These are phyloP conservation scores for Drosophila aldrichi DNA, from an alignment of 2,888 invertebrate species.

Conservation along the genomic window DNA sequence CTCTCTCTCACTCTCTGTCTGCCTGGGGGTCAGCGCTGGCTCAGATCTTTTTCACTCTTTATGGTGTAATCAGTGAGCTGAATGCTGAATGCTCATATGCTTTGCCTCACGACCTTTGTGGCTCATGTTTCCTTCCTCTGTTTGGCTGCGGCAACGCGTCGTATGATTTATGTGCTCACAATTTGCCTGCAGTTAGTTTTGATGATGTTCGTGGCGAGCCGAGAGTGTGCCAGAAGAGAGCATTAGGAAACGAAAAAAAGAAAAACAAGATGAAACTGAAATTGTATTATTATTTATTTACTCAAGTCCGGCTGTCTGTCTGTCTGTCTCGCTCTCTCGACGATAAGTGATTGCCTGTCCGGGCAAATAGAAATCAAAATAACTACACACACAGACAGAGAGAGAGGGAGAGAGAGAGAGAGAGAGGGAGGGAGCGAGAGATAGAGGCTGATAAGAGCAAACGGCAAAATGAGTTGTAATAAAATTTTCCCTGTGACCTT, in stretches of 20 bases:
- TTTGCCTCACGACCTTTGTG: conserved; percentile 47
- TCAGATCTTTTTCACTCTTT: conserved; percentile 54
- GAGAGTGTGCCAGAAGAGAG: not conserved
- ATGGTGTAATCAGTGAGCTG: conserved; percentile 52
- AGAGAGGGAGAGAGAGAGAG: too few species aligned
- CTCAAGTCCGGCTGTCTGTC: conserved; percentile 30
- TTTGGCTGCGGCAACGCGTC: conserved; percentile 45
- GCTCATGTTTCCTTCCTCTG: conserved; percentile 24
- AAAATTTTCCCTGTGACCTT: conserved; percentile 49
- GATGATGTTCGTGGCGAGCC: conserved; percentile 43
- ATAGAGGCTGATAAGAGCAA: conserved; percentile 40
- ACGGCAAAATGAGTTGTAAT: conserved; percentile 39
- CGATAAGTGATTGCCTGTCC: conserved; percentile 72
- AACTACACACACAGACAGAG: conserved; percentile 22
- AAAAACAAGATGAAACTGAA: conserved; percentile 1
- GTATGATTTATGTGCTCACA: conserved; percentile 68
- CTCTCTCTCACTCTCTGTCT: not conserved
- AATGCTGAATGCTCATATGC: conserved; percentile 39
- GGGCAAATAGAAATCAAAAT: conserved; percentile 67
- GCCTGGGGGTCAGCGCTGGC: conserved; percentile 28
- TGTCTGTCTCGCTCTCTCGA: conserved; percentile 15
- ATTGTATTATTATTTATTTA: conserved; percentile 65
- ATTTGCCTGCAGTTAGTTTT: conserved; percentile 67
- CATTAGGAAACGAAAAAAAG: not conserved
- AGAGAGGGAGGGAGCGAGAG: not conserved